Base-by-base conservation (phyloP, 2,113 vertebrate genomes). In the Pterocles gutturalis region DNA sequence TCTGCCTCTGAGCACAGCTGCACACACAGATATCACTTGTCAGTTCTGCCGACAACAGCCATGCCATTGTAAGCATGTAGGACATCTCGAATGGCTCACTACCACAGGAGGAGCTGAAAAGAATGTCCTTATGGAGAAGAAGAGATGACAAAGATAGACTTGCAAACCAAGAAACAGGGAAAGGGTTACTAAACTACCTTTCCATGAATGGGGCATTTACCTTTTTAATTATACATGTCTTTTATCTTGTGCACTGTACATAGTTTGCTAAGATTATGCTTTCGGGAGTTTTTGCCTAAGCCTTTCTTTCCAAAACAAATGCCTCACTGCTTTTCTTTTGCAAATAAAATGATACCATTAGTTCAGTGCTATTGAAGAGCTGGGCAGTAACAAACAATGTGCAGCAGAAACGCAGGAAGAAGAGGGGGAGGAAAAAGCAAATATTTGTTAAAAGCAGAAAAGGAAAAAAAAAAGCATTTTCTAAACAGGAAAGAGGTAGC, bases 361-460 rank as follows among this genome's bases (percentile, higher is more conserved):
- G 61, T 55, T 92, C 88, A 92, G 38, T 81, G 62, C 64, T 70
- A 20, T 17, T 81, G 67, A 88, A 90, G 79, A 94, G 51, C 82
- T 88, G 71, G 88, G 64, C 49, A 93, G 62, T 65, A 93, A 87
- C 45, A 79, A 67, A 87, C 45, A 79, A 67, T 2, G 10, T 43
- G n/a, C 48, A 76, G 70, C 51, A 91, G 66, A 65, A 89, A 90
- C 0, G 11, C 54, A 60, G 38, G 41, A 88, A 53, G 34, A 66
- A 65, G 20, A 60, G 20, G 14, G 6, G 20, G 17, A 81, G 38
- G 54, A 85, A 84, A 90, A 87, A 83, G 31, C 58, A 95, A 93
- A 14, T 83, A 88, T 86, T 94, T 88, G 28, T 91, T 88, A 81
- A 83, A 94, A 92, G 90, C 7, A 94, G 61, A 94, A 91, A 81